Evolutionary conservation across 30 jellyfish, hydroid and myxozoan genomes (phyloP), one percentile per base, ranked within the genome.

Genomic region (Aurelia aurita): DNA sequence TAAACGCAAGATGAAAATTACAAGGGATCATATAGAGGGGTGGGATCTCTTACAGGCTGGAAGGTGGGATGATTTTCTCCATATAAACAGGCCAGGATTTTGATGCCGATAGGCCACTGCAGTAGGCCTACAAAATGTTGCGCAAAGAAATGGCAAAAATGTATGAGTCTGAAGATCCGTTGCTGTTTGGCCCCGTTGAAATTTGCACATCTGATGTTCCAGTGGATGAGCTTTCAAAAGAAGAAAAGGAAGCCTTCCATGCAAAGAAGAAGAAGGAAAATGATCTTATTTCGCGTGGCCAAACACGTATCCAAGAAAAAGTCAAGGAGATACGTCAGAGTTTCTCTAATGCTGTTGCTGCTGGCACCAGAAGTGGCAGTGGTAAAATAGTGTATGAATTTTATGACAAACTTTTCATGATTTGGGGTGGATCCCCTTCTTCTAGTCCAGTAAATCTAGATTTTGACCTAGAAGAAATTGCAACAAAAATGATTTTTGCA

Each of bases 21-120:
- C n/a, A n/a, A n/a, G n/a, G n/a, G n/a, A n/a, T n/a, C n/a, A n/a
- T n/a, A n/a, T n/a, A n/a, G n/a, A n/a, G n/a, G n/a, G n/a, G n/a
- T n/a, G n/a, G n/a, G n/a, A n/a, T n/a, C n/a, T n/a, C n/a, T n/a
- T n/a, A n/a, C n/a, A n/a, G n/a, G n/a, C n/a, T n/a, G n/a, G n/a
- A n/a, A n/a, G n/a, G n/a, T n/a, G n/a, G n/a, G n/a, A n/a, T n/a
- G n/a, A n/a, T n/a, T n/a, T n/a, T n/a, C n/a, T n/a, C n/a, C n/a
- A n/a, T n/a, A n/a, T n/a, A n/a, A n/a, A n/a, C n/a, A n/a, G 88
- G 88, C 12, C 27, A 51, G 5, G 88, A 76, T 54, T 76, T 76
- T 76, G 88, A 76, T 43, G 88, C 61, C 5, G 88, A 76, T n/a
- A 55, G 49, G 4, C 10, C 2, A 34, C 0, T 34, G 26, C 88